Percentiles rank a stretch among this genome's conserved stretches.
Evolutionary conservation across 30 jellyfish, hydroid and myxozoan genomes (phyloP).

Genomic region (Cassiopea andromeda): DNA sequence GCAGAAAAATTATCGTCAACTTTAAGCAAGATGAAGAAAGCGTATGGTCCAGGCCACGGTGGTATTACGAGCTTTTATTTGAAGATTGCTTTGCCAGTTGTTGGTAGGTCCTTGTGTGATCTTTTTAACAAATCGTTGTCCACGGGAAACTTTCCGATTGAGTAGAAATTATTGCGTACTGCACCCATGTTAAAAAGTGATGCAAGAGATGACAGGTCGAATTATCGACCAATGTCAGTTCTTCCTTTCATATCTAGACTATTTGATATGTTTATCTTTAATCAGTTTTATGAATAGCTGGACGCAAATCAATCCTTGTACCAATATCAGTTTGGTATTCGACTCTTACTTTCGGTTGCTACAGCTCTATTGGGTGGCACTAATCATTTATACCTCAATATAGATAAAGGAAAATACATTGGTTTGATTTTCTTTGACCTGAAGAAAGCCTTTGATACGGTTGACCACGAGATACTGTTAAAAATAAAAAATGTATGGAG

Average conservation of each 20-base stretch:
- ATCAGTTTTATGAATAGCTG: constrained; percentile 18
- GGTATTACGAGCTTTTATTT: constrained; percentile 19
- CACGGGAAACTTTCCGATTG: constrained; percentile 25
- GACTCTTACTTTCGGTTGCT: constrained; percentile 27
- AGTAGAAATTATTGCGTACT: constrained; percentile 36
- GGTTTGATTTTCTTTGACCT: constrained; percentile 24
- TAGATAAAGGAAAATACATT: constrained; percentile 17
- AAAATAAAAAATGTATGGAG: neutral
- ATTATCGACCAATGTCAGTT: constrained; percentile 39
- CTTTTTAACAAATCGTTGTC: constrained; percentile 24
- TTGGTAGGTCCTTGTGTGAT: constrained; percentile 14
- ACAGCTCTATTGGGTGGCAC: constrained; percentile 38
- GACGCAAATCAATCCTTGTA: neutral
- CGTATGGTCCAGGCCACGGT: constrained; percentile 23
- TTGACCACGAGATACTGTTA: neutral
- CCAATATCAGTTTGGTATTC: constrained; percentile 45
- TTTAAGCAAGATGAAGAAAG: constrained; percentile 1
- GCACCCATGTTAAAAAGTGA: constrained; percentile 54
- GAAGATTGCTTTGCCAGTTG: neutral
- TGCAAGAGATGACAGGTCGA: constrained; percentile 49
- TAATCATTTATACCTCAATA: constrained; percentile 24
- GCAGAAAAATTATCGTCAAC: neutral
- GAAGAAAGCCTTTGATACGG: constrained; percentile 60
- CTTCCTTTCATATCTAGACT: constrained; percentile 5
- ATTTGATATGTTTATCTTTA: constrained; percentile 17